Evolutionary conservation across 2,888 invertebrate species (phyloP).

Genomic region (Oligia strigilis): DNA sequence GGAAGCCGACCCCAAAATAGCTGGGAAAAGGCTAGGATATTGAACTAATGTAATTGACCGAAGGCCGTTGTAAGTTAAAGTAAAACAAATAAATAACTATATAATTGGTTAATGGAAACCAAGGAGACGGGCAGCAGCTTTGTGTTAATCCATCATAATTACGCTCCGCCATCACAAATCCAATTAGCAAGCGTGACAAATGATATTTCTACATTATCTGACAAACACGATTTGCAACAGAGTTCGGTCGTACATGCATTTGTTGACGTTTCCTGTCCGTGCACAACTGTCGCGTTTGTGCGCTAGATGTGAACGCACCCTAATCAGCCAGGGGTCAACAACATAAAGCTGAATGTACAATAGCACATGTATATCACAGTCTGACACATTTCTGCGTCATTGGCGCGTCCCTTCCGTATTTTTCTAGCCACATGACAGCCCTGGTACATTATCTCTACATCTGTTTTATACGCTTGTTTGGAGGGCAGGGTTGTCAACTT

Average conservation of each 20-base stretch:
- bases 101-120: neutral
- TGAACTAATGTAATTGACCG: neutral
- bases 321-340: conserved; percentile 41
- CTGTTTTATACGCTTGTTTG: conserved; percentile 55
- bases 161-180: neutral
- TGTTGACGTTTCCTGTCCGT: neutral
- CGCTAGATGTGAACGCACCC: neutral
- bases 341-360: conserved; percentile 23
- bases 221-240: neutral
- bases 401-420: conserved; percentile 51
- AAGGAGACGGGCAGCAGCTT: neutral
- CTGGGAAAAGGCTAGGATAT: neutral
- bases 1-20: neutral
- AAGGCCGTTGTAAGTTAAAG: neutral
- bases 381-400: conserved; percentile 54
- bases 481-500: conserved; percentile 29
- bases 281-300: neutral
- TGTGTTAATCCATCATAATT: neutral
- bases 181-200: neutral
- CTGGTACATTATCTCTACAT: conserved; percentile 58
- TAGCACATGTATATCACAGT: conserved; percentile 29
- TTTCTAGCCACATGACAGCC: conserved; percentile 55
- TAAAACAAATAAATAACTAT: neutral
- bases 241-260: neutral
- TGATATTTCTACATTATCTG: neutral